Evolutionary conservation across 1,140 invertebrate species (phyloP).

Genomic region (Frieseomelitta varia): DNA sequence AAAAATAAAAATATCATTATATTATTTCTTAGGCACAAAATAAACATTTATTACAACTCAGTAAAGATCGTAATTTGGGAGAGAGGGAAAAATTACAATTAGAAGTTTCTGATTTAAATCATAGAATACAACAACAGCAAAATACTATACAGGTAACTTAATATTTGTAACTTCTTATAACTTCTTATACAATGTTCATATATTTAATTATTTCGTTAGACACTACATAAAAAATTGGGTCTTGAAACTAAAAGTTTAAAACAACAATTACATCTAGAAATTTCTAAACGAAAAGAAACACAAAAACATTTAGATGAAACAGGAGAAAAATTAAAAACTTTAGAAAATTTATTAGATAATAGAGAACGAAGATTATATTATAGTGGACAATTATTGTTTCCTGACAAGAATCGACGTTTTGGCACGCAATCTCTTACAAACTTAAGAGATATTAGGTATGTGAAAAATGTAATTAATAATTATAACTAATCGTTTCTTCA

Average conservation of each 20-base stretch:
- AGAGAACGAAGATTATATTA: constrained; percentile 76
- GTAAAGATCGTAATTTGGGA: constrained; percentile 87
- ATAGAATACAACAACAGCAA: constrained; percentile 86
- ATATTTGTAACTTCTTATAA: background rate
- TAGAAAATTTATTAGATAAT: constrained; percentile 81
- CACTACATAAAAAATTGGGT: constrained; percentile 85
- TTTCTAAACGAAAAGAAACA: constrained; percentile 87
- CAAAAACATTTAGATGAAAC: constrained; percentile 86
- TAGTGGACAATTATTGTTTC: constrained; percentile 69
- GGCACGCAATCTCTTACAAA: constrained; percentile 74
- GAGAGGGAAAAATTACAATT: constrained; percentile 88
- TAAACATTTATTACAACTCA: constrained; percentile 86
- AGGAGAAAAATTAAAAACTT: constrained; percentile 84
- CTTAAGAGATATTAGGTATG: constrained; percentile 77
- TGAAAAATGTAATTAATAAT: constrained; percentile 12
- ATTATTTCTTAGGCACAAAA: constrained; percentile 81
- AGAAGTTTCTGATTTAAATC: constrained; percentile 85
- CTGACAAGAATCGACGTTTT: constrained; percentile 67
- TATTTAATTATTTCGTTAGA: constrained; percentile 63
- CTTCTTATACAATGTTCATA: background rate
- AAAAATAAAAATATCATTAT: background rate
- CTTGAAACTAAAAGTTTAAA: constrained; percentile 88
- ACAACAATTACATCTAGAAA: constrained; percentile 86
- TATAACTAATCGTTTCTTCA: constrained; percentile 10
- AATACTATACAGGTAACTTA: constrained; percentile 84